These are phyloP conservation scores for Palythoa grandiflora DNA, from an alignment of 92 coral and sea anemone species.

Conservation along the genomic window DNA sequence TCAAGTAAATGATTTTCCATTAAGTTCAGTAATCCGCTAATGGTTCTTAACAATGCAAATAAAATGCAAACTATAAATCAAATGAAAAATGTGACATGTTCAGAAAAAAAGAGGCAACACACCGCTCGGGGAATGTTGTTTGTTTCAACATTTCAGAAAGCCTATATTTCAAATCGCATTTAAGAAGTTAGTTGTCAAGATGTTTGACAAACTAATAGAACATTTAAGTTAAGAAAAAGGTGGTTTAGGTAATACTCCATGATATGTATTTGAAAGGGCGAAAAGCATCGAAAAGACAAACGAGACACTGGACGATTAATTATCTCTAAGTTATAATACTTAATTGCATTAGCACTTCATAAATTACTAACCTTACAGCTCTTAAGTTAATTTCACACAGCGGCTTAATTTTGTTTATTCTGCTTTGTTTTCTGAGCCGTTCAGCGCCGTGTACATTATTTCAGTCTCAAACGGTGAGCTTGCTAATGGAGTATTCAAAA, in stretches of 20 bases:
- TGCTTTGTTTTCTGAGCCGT: background rate
- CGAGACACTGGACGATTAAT: background rate
- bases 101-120: slow-evolving; percentile 14
- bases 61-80: slow-evolving; percentile 40
- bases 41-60: slow-evolving; percentile 25
- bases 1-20: slow-evolving; percentile 25
- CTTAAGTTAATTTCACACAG: background rate
- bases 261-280: background rate
- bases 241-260: background rate
- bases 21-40: slow-evolving; percentile 33
- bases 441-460: background rate
- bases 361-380: background rate
- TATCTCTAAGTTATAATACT: slow-evolving; percentile 4
- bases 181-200: too few relatives aligned
- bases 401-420: background rate
- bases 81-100: background rate
- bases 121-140: background rate
- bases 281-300: background rate
- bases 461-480: too few relatives aligned
- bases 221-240: background rate
- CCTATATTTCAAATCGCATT: background rate
- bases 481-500: too few relatives aligned
- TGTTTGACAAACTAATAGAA: background rate
- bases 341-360: slow-evolving; percentile 46
- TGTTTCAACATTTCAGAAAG: background rate